Evolutionary conservation across 30 jellyfish, hydroid and myxozoan species (phyloP).

Genomic region (Aurelia sp.): DNA sequence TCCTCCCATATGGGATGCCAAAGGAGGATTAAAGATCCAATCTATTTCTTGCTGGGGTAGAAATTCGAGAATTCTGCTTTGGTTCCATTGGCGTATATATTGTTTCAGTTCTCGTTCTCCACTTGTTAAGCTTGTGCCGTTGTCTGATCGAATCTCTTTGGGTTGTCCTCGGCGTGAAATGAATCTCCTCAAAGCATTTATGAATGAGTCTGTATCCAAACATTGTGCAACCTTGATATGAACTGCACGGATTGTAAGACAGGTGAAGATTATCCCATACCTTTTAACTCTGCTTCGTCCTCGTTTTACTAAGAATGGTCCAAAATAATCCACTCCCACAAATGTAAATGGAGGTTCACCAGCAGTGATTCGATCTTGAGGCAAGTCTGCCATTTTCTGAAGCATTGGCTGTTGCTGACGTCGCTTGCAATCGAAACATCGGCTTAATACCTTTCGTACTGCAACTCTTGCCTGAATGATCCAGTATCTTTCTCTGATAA

Average conservation of each 20-base stretch:
- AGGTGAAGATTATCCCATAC: slow-evolving; percentile 67
- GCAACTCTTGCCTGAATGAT: slow-evolving; percentile 36
- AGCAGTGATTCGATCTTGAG: slow-evolving; percentile 67
- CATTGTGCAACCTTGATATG: slow-evolving; percentile 59
- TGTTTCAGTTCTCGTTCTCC: slow-evolving; percentile 37
- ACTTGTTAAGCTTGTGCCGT: slow-evolving; percentile 47
- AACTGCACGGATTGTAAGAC: slow-evolving; percentile 61
- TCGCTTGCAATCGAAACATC: slow-evolving; percentile 48
- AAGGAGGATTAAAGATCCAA: slow-evolving; percentile 76
- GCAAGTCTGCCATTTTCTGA: slow-evolving; percentile 76
- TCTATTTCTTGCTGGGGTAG: slow-evolving; percentile 28
- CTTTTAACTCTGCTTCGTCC: slow-evolving; percentile 46
- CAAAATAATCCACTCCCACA: slow-evolving; percentile 73
- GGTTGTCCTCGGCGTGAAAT: slow-evolving; percentile 66
- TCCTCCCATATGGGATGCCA: slow-evolving; percentile 71
- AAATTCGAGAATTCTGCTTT: slow-evolving; percentile 14
- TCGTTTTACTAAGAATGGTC: slow-evolving; percentile 69
- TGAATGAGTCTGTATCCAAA: slow-evolving; percentile 66
- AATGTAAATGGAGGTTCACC: slow-evolving; percentile 64
- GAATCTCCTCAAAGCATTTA: slow-evolving; percentile 52
- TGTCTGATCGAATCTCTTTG: slow-evolving; percentile 21
- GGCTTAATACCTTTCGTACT: slow-evolving; percentile 24
- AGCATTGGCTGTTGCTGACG: neutral
- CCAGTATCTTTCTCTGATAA: slow-evolving; percentile 56
- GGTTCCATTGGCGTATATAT: slow-evolving; percentile 52